phyloP scores from a whole-genome alignment of 2,797 vertebrate genomes.

The Myripristis murdjan region DNA sequence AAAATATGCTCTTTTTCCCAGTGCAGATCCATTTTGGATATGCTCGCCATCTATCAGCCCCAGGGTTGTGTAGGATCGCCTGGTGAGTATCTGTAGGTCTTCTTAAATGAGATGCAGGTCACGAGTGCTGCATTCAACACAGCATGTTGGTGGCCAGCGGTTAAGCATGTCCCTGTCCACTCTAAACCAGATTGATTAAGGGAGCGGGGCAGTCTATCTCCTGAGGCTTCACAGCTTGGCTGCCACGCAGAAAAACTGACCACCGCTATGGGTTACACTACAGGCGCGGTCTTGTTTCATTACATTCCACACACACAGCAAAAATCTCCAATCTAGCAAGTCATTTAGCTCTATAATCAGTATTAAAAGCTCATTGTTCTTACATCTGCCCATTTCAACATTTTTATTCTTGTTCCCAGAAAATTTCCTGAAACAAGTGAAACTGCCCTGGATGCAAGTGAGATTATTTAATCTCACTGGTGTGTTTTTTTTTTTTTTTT shows the following conservation, averaged over 20 bases:
- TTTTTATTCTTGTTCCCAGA: no score
- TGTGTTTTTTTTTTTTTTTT: no score
- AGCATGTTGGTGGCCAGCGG: constrained; percentile 52
- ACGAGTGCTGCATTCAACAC: constrained; percentile 46
- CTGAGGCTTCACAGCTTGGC: constrained; percentile 46
- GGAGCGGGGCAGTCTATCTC: constrained; percentile 55
- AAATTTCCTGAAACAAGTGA: no score
- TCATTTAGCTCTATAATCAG: no score
- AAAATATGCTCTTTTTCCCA: constrained; percentile 31
- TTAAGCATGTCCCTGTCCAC: constrained; percentile 53
- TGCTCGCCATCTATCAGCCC: constrained; percentile 43
- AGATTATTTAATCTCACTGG: no score
- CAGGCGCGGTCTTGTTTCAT: constrained; percentile 32
- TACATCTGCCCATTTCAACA: no score
- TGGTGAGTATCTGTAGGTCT: constrained; percentile 41
- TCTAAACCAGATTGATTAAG: constrained; percentile 71
- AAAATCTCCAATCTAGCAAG: no score
- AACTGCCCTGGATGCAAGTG: no score
- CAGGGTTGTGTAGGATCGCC: constrained; percentile 41
- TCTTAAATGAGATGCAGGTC: constrained; percentile 65
- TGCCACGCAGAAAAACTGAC: constrained; percentile 44
- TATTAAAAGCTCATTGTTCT: no score
- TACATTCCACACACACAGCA: constrained; percentile 12
- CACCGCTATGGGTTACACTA: constrained; percentile 27
- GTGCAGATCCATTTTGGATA: constrained; percentile 37